These are phyloP conservation scores for Agrochola lychnidis DNA, from an alignment of 2,888 invertebrate genomes.

Conservation along the genomic window DNA sequence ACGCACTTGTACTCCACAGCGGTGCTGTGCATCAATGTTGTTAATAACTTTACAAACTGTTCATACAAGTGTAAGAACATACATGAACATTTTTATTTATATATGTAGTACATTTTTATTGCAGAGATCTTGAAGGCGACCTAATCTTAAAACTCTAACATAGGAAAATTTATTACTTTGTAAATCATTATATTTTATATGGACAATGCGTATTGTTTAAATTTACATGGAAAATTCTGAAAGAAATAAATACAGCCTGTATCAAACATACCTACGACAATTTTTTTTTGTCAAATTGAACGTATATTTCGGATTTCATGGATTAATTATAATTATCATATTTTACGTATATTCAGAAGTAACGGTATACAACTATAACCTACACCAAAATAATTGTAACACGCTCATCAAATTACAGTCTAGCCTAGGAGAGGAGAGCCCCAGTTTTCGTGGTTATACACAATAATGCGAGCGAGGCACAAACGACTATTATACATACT, in stretches of 20 bases:
- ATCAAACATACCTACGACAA: not conserved
- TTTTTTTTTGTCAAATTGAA: slow-evolving; percentile 17
- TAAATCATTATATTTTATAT: not conserved
- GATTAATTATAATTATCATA: not conserved
- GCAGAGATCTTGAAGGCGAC: slow-evolving; percentile 6
- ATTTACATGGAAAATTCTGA: slow-evolving; percentile 38
- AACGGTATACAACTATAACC: not conserved
- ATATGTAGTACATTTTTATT: not conserved
- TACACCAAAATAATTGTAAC: not conserved
- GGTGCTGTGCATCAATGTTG: slow-evolving; percentile 18
- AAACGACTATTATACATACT: slow-evolving; percentile 27
- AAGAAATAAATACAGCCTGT: not conserved
- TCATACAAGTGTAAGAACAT: slow-evolving; percentile 14
- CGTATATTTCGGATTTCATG: slow-evolving; percentile 1
- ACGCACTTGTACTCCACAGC: slow-evolving; percentile 14
- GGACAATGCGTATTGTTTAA: slow-evolving; percentile 40
- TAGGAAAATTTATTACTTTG: slow-evolving; percentile 17
- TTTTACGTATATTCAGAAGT: not conserved
- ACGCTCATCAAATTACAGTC: not conserved
- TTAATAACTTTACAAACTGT: slow-evolving; percentile 21
- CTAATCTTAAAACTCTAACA: not conserved
- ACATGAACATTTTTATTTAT: slow-evolving; percentile 4
- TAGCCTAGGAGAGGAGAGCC: not conserved
- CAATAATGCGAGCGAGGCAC: slow-evolving; percentile 22
- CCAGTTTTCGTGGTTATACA: slow-evolving; percentile 12